phyloP scores from a whole-genome alignment of 2,113 vertebrate species.

The Abramis brama region DNA sequence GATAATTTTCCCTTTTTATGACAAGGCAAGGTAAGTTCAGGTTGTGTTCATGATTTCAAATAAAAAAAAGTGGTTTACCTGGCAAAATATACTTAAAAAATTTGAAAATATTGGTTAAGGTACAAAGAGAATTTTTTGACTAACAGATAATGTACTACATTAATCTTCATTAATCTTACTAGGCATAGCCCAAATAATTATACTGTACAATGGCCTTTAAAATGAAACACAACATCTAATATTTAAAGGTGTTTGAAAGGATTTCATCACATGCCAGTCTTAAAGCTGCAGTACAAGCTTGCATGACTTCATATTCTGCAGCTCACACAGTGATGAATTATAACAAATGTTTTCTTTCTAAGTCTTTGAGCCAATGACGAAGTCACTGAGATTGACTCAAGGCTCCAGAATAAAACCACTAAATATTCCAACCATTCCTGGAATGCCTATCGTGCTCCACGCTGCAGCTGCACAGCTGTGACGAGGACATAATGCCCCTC shows the following conservation, averaged over 20 bases:
- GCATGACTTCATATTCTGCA: not conserved
- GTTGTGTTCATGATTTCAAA: not conserved
- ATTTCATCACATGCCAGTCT: not conserved
- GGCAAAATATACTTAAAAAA: not conserved
- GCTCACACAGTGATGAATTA: constrained; percentile 15
- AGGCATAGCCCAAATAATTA: not conserved
- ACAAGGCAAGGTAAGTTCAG: not conserved
- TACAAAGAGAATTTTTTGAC: not conserved
- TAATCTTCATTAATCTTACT: not conserved
- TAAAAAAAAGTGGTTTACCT: not conserved
- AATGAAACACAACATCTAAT: not conserved
- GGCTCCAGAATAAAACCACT: constrained; percentile 25
- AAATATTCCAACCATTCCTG: constrained; percentile 29
- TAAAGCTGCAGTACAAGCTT: not conserved
- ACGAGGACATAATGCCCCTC: constrained; percentile 1
- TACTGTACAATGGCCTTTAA: not conserved
- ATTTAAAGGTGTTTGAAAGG: not conserved
- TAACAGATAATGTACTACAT: not conserved
- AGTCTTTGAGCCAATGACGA: not conserved
- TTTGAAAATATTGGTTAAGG: too few species aligned
- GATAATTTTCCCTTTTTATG: not conserved
- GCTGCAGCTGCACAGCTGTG: constrained; percentile 41
- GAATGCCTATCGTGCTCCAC: not conserved
- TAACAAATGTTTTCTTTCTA: constrained; percentile 37
- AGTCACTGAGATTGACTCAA: constrained; percentile 24